Percentiles rank a stretch among this genome's conserved stretches.
These are phyloP conservation scores for Drosophila santomea DNA, from an alignment of 1,140 invertebrate genomes.

Conservation along the genomic window DNA sequence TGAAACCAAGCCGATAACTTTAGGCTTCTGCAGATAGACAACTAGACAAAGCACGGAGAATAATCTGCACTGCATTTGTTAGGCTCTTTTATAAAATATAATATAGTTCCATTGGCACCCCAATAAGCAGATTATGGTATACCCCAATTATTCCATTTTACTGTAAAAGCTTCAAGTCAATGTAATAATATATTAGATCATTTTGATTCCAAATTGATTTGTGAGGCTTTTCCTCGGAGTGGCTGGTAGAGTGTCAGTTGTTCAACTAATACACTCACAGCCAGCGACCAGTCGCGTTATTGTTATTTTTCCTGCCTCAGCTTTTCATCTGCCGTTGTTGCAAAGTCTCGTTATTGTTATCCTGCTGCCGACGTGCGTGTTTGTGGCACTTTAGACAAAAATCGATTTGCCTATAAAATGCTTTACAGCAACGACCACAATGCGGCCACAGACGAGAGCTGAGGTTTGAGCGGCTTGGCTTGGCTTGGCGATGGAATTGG, in stretches of 20 bases:
- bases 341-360: slow-evolving; percentile 40
- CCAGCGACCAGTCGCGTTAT: slow-evolving; percentile 38
- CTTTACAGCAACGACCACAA: slow-evolving; percentile 65
- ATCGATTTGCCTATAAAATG: slow-evolving; percentile 84
- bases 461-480: slow-evolving; percentile 29
- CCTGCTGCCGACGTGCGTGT: slow-evolving; percentile 59
- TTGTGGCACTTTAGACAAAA: slow-evolving; percentile 83
- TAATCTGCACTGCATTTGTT: too few relatives aligned
- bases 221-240: slow-evolving; percentile 6
- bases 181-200: background rate
- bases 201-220: background rate
- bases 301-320: slow-evolving; percentile 37
- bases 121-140: too few relatives aligned
- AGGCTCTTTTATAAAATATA: too few relatives aligned
- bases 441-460: slow-evolving; percentile 45
- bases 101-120: too few relatives aligned
- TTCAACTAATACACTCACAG: slow-evolving; percentile 62
- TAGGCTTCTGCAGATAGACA: slow-evolving; percentile 7
- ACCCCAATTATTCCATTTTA: background rate
- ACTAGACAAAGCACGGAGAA: too few relatives aligned
- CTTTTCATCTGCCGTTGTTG: slow-evolving; percentile 38
- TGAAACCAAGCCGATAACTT: slow-evolving; percentile 23
- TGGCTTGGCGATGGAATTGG: slow-evolving; percentile 33
- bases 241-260: slow-evolving; percentile 40
- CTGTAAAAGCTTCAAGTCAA: background rate